phyloP scores from a whole-genome alignment of 2,113 vertebrate genomes.

The Microcebus lehilahytsara region DNA sequence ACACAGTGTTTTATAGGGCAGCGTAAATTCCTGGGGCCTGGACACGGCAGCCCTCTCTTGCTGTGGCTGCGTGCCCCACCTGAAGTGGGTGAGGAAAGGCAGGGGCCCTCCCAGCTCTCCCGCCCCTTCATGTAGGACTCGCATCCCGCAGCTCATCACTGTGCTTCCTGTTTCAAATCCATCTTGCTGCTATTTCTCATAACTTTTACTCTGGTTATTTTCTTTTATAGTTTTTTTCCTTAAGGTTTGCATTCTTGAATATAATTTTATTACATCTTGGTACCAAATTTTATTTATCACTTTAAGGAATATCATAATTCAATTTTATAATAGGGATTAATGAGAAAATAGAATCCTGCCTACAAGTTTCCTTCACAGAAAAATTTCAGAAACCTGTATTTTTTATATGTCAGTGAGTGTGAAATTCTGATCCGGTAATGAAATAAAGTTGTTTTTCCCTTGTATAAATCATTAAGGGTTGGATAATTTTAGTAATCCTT shows the following conservation, averaged over 20 bases:
- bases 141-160: accelerated
- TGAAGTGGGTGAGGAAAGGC: not conserved
- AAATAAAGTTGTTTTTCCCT: not conserved
- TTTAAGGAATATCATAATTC: slow-evolving; percentile 44
- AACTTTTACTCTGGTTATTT: not conserved
- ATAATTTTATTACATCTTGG: slow-evolving; percentile 31
- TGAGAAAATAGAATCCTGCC: not conserved
- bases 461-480: slow-evolving; percentile 16
- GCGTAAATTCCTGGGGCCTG: not conserved
- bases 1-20: not conserved
- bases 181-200: not conserved
- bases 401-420: not conserved
- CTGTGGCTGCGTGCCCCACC: not conserved
- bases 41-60: too few species aligned
- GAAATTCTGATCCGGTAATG: slow-evolving; percentile 17
- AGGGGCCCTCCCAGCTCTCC: not conserved
- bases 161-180: not conserved
- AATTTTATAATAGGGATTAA: slow-evolving; percentile 30
- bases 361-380: slow-evolving; percentile 18
- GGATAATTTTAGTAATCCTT: slow-evolving; percentile 42
- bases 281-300: slow-evolving; percentile 26
- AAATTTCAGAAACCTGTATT: slow-evolving; percentile 3
- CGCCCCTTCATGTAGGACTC: not conserved
- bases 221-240: not conserved
- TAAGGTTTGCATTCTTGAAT: not conserved